Base-by-base conservation (phyloP, 1,140 invertebrate genomes). In the Heliconius hermathena region DNA sequence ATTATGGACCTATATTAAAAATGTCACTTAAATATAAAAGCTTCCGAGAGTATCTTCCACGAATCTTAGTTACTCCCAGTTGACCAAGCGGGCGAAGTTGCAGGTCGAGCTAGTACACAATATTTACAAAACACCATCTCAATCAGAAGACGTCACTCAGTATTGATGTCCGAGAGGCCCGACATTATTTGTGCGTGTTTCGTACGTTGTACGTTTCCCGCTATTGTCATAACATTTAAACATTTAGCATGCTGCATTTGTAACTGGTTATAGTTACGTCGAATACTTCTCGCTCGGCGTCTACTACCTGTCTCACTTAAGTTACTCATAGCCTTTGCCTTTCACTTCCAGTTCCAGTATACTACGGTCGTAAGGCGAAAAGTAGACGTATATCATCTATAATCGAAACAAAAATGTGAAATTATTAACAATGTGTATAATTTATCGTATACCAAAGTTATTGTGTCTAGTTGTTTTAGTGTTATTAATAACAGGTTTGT, bases 361-460 rank as follows among this genome's bases (percentile, higher is more conserved):
- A 71, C 72, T 60, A 77, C 81, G 77, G 81, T 81, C 38, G 36
- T 46, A 75, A 70, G 26, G 60, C 60, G 22, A 11, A 26, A 3
- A 66, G 22, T 29, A 26, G 3, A 18, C 22, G 22, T n/a, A 5
- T 57, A n/a, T n/a, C 8, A 66, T 3, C 22, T 29, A 29, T 77
- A 49, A 49, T 71, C 5, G 6, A 5, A 74, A 77, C 46, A 36
- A 80, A 81, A 80, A 83, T 85, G 84, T 84, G 29, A 78, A 80
- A 75, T 57, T 49, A 76, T 73, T 82, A 46, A 70, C 72, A 89
- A 91, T 91, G 89, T 86, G 73, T 54, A 77, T 81, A 66, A 75
- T 81, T 83, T 46, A 82, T 89, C 86, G 83, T 83, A 78, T 88
- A 84, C 89, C 89, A 90, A 93, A 91, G 89, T 81, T 89, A 38